Base-by-base conservation (phyloP, 2,113 vertebrate species). In the Microtus oregoni region DNA sequence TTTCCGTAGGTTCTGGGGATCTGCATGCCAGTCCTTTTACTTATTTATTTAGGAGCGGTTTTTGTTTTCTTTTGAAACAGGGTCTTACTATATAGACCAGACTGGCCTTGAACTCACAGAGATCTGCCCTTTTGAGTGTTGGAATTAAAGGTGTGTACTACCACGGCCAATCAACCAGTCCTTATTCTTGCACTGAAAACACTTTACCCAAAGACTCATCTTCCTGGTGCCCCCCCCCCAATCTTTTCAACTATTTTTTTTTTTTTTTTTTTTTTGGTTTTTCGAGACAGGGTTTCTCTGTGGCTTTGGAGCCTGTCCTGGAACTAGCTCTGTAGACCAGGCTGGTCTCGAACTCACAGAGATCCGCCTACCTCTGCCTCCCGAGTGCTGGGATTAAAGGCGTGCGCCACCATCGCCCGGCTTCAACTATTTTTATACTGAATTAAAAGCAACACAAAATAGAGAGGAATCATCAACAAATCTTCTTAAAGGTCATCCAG, bases 221-320 rank as follows among this genome's bases (percentile, higher is more conserved):
- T 63, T 41, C 81, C 52, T 28, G 12, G n/a, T 38, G n/a, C 6
- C 2, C 12, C 11, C 3, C 44, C 19, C 15, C 5, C n/a, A 22
- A 58, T 8, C 6, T 98, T 98, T 98, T 96, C 88, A 98, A 98
- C 98, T 97, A 98, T 97, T 97, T 44, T 41, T 41, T 44, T 98
- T 98, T 99, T 4, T 98, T 98, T 99, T 44, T 98, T 98, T 99
- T 44, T 98, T 98, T 99, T n/a, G n/a, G 41, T 41, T 41, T 41
- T 41, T 41, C n/a, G 41, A 41, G 41, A 41, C 41, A 41, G 41
- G 41, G 41, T 41, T 41, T 41, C 41, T 41, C 41, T 41, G 41
- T 41, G 41, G 41, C n/a, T n/a, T n/a, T n/a, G n/a, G n/a, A n/a
- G n/a, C n/a, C n/a, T n/a, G n/a, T n/a, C n/a, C n/a, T n/a, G n/a